Conservation (phyloP, 2,797 vertebrate genomes). For the Mionectes olivaceus region DNA sequence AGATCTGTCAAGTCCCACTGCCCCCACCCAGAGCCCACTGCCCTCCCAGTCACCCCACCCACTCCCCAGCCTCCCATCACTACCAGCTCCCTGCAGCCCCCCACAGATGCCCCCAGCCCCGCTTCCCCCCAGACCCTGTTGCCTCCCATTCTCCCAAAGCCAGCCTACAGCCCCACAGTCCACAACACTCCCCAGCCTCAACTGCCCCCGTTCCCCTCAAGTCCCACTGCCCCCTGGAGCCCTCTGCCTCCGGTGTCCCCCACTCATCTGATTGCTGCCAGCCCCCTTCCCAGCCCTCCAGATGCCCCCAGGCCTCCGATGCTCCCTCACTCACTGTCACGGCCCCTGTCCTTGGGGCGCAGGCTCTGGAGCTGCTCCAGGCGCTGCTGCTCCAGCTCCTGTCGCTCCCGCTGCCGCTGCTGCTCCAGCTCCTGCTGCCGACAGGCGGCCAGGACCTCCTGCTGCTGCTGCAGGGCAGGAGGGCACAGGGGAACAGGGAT, state of each 20-base stretch:
- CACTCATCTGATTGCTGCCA: background rate
- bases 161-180: background rate
- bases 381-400: conserved; percentile 92
- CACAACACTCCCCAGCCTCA: background rate
- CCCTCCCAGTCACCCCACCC: too few relatives aligned
- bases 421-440: conserved; percentile 94
- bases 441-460: conserved; percentile 92
- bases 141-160: background rate
- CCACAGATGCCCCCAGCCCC: too few relatives aligned
- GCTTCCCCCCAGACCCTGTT: background rate
- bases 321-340: conserved; percentile 78
- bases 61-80: too few relatives aligned
- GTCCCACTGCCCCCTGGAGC: background rate
- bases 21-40: too few relatives aligned
- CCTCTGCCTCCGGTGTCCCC: background rate
- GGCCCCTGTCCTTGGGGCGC: conserved; percentile 86
- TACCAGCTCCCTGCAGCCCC: too few relatives aligned
- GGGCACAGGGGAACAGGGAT: background rate
- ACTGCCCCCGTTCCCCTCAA: background rate
- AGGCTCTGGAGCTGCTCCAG: conserved; percentile 89
- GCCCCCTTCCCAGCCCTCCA: background rate
- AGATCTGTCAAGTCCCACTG: background rate
- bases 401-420: conserved; percentile 91
- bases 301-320: too few relatives aligned
- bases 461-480: conserved; percentile 86